Conservation (phyloP, 2,797 vertebrate genomes). For the Tangara arthus region DNA sequence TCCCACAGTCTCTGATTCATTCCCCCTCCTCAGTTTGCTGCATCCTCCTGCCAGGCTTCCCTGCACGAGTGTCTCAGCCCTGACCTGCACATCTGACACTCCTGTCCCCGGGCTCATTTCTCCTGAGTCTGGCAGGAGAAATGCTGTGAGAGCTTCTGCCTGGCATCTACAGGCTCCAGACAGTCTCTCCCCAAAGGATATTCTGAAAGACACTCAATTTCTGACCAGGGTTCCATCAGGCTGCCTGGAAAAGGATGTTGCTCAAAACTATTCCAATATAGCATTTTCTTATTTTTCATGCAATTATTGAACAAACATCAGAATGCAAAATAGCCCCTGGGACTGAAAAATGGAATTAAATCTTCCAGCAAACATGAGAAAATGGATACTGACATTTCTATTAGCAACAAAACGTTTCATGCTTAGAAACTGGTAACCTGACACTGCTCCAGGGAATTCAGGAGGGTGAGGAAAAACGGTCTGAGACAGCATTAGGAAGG, state of each 20-base stretch:
- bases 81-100: background rate
- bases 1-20: background rate
- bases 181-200: constrained; percentile 22
- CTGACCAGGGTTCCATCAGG: background rate
- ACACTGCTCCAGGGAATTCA: constrained; percentile 2
- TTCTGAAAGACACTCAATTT: constrained; percentile 8
- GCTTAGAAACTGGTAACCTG: constrained; percentile 27
- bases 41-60: background rate
- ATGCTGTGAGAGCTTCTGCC: background rate
- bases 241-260: constrained; percentile 11
- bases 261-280: background rate
- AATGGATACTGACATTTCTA: constrained; percentile 45
- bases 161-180: constrained; percentile 5
- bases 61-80: background rate
- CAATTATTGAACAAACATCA: constrained; percentile 47
- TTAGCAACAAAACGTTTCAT: constrained; percentile 44
- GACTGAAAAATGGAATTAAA: constrained; percentile 42
- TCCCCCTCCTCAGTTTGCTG: background rate
- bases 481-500: background rate
- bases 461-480: background rate
- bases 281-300: constrained; percentile 10
- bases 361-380: constrained; percentile 28
- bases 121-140: background rate
- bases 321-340: constrained; percentile 27
- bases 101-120: background rate